Evolutionary conservation across 2,888 invertebrate genomes (phyloP), one percentile per base, ranked within the genome.

Genomic region (Idaea straminata): DNA sequence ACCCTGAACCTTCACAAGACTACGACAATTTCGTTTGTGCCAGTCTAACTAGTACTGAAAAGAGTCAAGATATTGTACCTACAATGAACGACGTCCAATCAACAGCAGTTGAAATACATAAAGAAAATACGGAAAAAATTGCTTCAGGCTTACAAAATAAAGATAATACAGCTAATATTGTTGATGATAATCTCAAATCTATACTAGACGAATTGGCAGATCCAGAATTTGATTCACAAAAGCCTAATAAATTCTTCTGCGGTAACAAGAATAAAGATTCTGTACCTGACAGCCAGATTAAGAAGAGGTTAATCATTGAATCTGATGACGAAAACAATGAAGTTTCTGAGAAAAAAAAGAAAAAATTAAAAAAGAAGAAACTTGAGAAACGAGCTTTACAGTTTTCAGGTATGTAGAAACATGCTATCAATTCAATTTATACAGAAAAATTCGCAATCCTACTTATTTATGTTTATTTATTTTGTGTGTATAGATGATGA

Each of bases 271-370:
- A 73, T 62, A 74, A 71, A 65, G 69, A 72, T 61, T n/a, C 59
- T 15, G 66, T 4, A 5, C 16, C 63, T 16, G 69, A 67, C 10
- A 57, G n/a, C 47, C 64, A 66, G 35, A 25, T 69, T 65, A 90
- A 85, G 72, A 92, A 88, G 73, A 91, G 84, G 72, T 87, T 91
- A 62, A 74, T 85, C 0, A 90, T 92, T 59, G 91, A 92, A 68
- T 92, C 92, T 16, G 92, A 92, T 76, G 91, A 91, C 64, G 90
- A 89, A 67, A 67, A 60, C 0, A 77, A 76, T 67, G 83, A 82
- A 62, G 72, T 16, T 15, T 64, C 35, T 63, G 70, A 66, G 35
- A 83, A 77, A 38, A 88, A 81, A 66, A 86, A 82, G 64, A 94
- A 93, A 69, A 93, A 87, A 66, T 58, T 81, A 0, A 91, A 87